These are phyloP conservation scores for Eulemur rufifrons DNA, from an alignment of 2,113 vertebrate genomes.

Conservation along the genomic window DNA sequence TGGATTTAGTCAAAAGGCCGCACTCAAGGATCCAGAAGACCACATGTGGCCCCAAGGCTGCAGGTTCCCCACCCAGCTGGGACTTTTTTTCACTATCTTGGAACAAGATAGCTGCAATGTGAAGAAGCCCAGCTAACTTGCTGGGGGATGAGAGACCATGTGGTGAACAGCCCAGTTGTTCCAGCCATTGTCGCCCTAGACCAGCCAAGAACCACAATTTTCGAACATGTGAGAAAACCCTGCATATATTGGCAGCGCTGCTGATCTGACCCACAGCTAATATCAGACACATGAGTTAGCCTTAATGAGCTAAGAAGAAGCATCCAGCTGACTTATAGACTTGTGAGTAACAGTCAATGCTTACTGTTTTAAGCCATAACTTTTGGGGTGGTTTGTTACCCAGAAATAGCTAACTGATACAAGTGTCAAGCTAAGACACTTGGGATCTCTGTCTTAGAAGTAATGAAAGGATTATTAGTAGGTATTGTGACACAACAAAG, in stretches of 20 bases:
- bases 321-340: background rate
- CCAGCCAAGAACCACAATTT: background rate
- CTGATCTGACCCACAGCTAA: background rate
- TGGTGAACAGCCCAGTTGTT: background rate
- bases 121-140: background rate
- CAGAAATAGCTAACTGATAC: background rate
- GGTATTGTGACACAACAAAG: background rate
- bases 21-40: too few relatives aligned
- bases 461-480: background rate
- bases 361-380: background rate
- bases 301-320: background rate
- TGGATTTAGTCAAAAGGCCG: too few relatives aligned
- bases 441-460: background rate
- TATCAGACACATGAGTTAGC: background rate
- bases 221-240: background rate
- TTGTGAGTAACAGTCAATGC: background rate
- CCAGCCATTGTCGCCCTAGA: background rate
- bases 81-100: background rate
- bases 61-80: background rate
- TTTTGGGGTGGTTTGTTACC: background rate
- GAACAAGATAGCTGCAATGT: background rate
- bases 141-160: background rate
- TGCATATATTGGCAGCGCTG: background rate
- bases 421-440: background rate
- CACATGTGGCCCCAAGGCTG: too few relatives aligned